Evolutionary conservation across 2,888 invertebrate genomes (phyloP), one percentile per base, ranked within the genome.

Genomic region (Galerucella pusilla): DNA sequence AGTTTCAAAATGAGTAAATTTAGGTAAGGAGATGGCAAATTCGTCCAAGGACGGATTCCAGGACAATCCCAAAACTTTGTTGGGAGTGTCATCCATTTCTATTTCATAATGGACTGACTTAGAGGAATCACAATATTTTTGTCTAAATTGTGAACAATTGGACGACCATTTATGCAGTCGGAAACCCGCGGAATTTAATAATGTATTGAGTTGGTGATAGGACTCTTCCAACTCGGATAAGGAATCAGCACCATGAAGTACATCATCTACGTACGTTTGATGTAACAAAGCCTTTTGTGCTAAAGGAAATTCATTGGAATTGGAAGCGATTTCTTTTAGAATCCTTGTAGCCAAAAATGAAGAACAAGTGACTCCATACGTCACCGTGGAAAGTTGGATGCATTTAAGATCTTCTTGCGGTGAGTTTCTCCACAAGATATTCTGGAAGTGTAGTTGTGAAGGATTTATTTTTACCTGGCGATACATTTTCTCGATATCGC

Each of bases 281-380:
- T 69, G 12, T 60, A 69, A 60, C 28, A 66, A 45, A 16, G 59
- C 45, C 60, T 28, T 52, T 35, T 5, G 35, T 35, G 35, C 35
- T 5, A 35, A 35, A 35, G 6, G 35, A 35, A 35, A 35, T 35
- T 59, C 16, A 61, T 66, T 45, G 7, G 46, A 67, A 61, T 49
- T 25, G 42, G 61, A 42, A 46, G 68, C 74, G 12, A 71, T 42
- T 49, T 61, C 20, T 12, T 59, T 25, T 35, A 74, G 20, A 45
- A 61, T 49, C 61, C 71, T 60, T 12, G 66, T 71, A 20, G 71
- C 75, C 16, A 74, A 25, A 35, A 67, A 76, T 10, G 74, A 61
- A 12, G 71, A 59, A 42, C 49, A 74, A 20, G 71, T 52, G 12
- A 72, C 57, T 52, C 35, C 35, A 35, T 35, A 35, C 4, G 35